Evolutionary conservation across 2,113 vertebrate species (phyloP), one percentile per base, ranked within the genome.

Genomic region (Xerus inauris): DNA sequence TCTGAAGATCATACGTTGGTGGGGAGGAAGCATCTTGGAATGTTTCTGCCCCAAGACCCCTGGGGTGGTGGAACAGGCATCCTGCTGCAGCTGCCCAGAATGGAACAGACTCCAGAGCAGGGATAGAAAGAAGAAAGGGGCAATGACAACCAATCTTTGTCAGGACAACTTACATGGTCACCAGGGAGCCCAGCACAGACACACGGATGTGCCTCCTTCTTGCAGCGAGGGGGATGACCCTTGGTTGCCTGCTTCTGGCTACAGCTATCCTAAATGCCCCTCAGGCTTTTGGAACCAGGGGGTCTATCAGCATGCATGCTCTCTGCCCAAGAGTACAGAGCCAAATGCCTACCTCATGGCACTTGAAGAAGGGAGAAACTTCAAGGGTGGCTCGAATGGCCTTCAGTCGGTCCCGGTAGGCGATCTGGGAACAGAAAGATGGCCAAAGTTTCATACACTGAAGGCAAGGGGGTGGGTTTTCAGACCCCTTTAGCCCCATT

Each of bases 281-380:
- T 3, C 0, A 0, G 69, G 4, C 47, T 62, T 69, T 9, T 3
- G 32, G 35, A 42, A 30, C 28, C 9, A 49, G 49, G 20, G 1
- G 51, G 13, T 12, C 47, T n/a, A 14, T 16, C 5, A 8, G 40
- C 3, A 4, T 1, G 16, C 14, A 12, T 12, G 77, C n/a, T 28
- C 13, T 81, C 65, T 16, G 32, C 7, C n/a, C 28, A 4, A 32
- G 17, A 71, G 16, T 26, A 51, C 38, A n/a, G 12, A 45, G 76
- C 0, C 73, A 28, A 62, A 40, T 0, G 45, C 85, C 98, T 98
- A 99, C 99, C 99, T 99, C 99, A 3, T 99, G 99, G 91, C 98
- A 99, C 98, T 98, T 99, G 98, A 99, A 99, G 99, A 99, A 99
- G 0, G 99, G 97, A 19, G 99, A 99, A 2, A 97, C 98, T 98